Conservation (phyloP, 1,140 invertebrate species). For the Megalopta genalis region DNA sequence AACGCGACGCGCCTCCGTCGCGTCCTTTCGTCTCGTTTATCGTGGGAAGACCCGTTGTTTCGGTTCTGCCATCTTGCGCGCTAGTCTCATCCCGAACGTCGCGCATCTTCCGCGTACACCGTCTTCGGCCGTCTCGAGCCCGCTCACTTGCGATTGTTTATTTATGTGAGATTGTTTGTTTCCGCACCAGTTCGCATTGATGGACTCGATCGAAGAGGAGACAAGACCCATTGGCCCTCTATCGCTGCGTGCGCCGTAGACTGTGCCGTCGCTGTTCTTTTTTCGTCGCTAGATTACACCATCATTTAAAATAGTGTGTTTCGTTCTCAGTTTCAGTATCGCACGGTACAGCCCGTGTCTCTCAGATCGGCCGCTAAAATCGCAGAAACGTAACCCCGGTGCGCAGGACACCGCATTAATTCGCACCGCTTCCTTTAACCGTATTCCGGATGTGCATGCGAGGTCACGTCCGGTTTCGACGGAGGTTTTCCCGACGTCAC, state of each 20-base stretch:
- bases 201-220: conserved; percentile 21
- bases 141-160: too few relatives aligned
- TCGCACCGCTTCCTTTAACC: conserved; percentile 75
- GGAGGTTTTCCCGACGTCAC: conserved; percentile 69
- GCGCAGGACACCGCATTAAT: conserved; percentile 67
- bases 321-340: too few relatives aligned
- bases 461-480: conserved; percentile 74
- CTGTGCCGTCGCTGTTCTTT: too few relatives aligned
- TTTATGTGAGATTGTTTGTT: not conserved
- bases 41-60: too few relatives aligned
- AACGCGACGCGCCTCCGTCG: too few relatives aligned
- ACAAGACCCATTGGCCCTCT: conserved; percentile 32
- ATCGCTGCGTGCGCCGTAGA: not conserved
- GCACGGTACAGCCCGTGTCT: not conserved
- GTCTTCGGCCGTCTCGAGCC: too few relatives aligned
- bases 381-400: conserved; percentile 64
- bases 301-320: not conserved
- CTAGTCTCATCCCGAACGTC: too few relatives aligned
- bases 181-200: not conserved
- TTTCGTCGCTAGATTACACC: not conserved
- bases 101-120: too few relatives aligned
- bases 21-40: not conserved
- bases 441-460: conserved; percentile 74
- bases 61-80: too few relatives aligned
- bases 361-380: conserved; percentile 39